Percentiles rank a stretch among this genome's conserved stretches.
phyloP scores from a whole-genome alignment of 23 tunicate genomes.

The Styela plicata region DNA sequence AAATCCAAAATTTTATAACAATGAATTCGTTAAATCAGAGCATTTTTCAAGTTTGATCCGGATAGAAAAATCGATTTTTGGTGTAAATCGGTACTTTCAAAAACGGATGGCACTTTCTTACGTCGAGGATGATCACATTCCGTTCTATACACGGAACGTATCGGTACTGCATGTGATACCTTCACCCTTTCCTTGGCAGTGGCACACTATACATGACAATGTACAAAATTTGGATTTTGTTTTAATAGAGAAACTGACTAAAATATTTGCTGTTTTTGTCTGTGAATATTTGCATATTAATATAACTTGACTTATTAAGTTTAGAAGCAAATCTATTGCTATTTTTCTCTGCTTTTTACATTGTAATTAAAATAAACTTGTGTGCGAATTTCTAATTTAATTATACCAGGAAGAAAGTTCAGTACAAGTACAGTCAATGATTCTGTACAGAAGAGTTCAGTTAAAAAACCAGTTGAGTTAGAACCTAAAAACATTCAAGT shows the following conservation, averaged over 20 bases:
- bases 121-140: slow-evolving; percentile 66
- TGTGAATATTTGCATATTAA: slow-evolving; percentile 67
- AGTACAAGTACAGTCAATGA: too few species aligned
- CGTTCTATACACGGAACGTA: slow-evolving; percentile 46
- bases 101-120: neutral
- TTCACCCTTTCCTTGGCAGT: slow-evolving; percentile 60
- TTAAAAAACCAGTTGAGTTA: too few species aligned
- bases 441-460: too few species aligned
- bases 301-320: too few species aligned
- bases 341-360: too few species aligned
- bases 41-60: slow-evolving; percentile 15
- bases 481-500: too few species aligned
- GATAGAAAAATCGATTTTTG: slow-evolving; percentile 8
- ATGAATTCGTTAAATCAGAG: neutral
- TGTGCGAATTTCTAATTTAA: too few species aligned
- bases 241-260: slow-evolving; percentile 23
- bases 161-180: slow-evolving; percentile 68
- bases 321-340: too few species aligned
- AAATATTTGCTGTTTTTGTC: slow-evolving; percentile 53
- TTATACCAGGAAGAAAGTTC: too few species aligned
- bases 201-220: slow-evolving; percentile 79
- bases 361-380: too few species aligned
- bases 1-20: slow-evolving; percentile 30
- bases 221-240: slow-evolving; percentile 20
- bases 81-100: slow-evolving; percentile 16